Base-by-base conservation (phyloP, 2,113 vertebrate genomes). In the Nerophis lumbriciformis region DNA sequence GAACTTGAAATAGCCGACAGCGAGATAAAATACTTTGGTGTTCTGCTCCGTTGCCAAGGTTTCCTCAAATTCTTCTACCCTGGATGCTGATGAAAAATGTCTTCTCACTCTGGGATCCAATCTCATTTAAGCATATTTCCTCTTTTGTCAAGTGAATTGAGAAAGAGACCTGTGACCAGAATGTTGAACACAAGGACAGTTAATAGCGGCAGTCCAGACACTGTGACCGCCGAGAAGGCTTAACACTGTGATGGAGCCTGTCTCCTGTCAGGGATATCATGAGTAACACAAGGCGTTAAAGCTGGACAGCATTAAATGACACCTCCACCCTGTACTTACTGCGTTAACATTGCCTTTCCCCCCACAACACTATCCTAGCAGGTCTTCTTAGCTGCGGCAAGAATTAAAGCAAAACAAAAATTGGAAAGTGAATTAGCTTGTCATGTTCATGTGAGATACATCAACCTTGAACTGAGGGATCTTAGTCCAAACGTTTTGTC, bases 61-160 rank as follows among this genome's bases (percentile, higher is more conserved):
- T 73, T 68, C 59, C 48, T 69, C 15, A 42, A 68, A 63, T 63
- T 63, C 66, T 59, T 12, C 53, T 37, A 54, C 57, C 28, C 51
- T 12, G 56, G 54, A 63, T 49, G 9, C 45, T 52, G 55, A 69
- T 68, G 69, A 84, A 68, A 83, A 78, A 64, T 61, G 62, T 48
- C 1, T 14, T 69, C 67, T 69, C 63, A 48, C 44, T 63, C 65
- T 53, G 71, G 65, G 69, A 83, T 70, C 63, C 65, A 38, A 65
- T 72, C 72, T 71, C 53, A 73, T 75, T 71, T 68, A 71, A 69
- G 67, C 61, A 66, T 63, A 79, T 81, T 84, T 71, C 53, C 61
- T 84, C 78, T 77, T 82, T 77, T 80, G 60, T 81, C 71, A 83
- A 78, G 65, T 56, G 63, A 57, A 42, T 56, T 59, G 52, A 64